Evolutionary conservation across 2,888 invertebrate species (phyloP).

Genomic region (Netelia melanura): DNA sequence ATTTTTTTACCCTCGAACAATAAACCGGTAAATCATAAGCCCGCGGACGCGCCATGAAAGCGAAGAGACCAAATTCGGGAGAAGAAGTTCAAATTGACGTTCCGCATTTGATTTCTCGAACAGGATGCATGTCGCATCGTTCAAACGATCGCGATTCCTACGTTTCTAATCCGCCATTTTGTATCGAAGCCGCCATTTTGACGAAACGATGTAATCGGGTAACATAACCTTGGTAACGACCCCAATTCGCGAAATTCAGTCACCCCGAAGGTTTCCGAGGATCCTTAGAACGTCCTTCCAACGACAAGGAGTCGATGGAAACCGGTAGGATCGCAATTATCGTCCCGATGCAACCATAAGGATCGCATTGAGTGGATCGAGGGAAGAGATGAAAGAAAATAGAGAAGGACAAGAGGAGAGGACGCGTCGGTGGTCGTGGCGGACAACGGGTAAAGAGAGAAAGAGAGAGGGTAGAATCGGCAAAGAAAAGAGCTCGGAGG

Average conservation of each 20-base stretch:
- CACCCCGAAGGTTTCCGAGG: too few relatives aligned
- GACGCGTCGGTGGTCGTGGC: slow-evolving; percentile 73
- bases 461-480: slow-evolving; percentile 41
- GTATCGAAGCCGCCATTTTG: background rate
- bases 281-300: too few relatives aligned
- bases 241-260: too few relatives aligned
- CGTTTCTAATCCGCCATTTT: background rate
- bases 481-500: slow-evolving; percentile 7
- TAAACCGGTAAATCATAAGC: slow-evolving; percentile 52
- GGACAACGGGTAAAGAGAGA: slow-evolving; percentile 68
- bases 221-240: too few relatives aligned
- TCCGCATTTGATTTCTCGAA: slow-evolving; percentile 2
- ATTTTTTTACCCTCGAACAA: slow-evolving; percentile 50
- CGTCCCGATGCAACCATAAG: background rate
- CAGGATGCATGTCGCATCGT: background rate
- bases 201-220: too few relatives aligned
- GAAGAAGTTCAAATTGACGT: slow-evolving; percentile 1
- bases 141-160: too few relatives aligned
- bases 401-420: slow-evolving; percentile 20
- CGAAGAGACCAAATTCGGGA: slow-evolving; percentile 6
- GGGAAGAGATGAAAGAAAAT: slow-evolving; percentile 16
- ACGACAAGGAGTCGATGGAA: background rate
- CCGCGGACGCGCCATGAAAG: background rate
- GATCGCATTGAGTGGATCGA: slow-evolving; percentile 2
- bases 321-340: background rate